Evolutionary conservation across 2,113 vertebrate genomes (phyloP).

Genomic region (Marmota monax): DNA sequence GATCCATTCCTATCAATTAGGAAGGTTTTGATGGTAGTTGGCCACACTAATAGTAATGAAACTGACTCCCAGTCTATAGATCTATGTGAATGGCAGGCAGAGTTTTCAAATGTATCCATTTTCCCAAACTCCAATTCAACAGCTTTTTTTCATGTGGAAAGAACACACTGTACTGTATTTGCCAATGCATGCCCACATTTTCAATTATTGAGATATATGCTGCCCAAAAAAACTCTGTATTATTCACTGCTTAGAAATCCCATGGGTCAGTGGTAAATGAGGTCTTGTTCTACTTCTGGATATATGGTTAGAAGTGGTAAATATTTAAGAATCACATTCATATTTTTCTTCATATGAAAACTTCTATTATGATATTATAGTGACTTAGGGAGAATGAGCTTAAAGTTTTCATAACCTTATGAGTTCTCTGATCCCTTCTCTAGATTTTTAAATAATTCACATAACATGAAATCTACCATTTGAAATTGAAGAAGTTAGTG

Average conservation of each 20-base stretch:
- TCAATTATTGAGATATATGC: neutral
- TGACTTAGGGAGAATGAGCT: neutral
- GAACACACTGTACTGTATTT: fast-evolving
- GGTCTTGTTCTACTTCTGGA: neutral
- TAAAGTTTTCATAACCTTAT: neutral
- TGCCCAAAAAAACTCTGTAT: neutral
- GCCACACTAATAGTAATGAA: neutral
- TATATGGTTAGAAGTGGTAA: neutral
- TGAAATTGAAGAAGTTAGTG: neutral
- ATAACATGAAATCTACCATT: neutral
- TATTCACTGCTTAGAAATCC: neutral
- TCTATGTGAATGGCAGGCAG: neutral
- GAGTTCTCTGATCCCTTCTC: neutral
- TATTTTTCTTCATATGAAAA: neutral
- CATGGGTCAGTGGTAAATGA: neutral
- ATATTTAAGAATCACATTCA: neutral
- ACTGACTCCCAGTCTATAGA: neutral
- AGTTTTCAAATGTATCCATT: neutral
- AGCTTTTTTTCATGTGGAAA: neutral
- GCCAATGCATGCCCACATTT: neutral
- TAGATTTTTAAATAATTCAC: neutral
- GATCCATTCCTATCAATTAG: neutral
- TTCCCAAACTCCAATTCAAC: neutral
- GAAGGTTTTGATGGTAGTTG: neutral
- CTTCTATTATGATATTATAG: neutral